A percentile compares a stretch with the other conserved stretches of the same genome.
Evolutionary conservation across 2,888 invertebrate species (phyloP).

Genomic region (Allolobophora icterica): DNA sequence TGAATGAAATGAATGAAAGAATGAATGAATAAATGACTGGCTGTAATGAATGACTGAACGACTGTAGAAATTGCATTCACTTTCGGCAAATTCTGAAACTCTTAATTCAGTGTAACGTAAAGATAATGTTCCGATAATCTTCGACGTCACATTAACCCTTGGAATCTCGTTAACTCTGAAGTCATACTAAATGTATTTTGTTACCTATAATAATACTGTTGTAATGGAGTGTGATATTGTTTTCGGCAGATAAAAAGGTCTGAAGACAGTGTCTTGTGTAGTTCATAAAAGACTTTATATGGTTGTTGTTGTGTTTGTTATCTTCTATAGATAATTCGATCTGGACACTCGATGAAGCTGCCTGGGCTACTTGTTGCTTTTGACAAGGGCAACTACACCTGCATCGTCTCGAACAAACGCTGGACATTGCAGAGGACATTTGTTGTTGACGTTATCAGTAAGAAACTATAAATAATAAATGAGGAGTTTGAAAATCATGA

Average conservation of each 20-base stretch:
- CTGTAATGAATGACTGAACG: not conserved
- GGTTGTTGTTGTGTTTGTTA: not conserved
- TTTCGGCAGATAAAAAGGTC: too few relatives aligned
- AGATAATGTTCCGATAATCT: not conserved
- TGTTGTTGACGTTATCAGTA: slow-evolving; percentile 14
- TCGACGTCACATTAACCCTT: not conserved
- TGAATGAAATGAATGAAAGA: too few relatives aligned
- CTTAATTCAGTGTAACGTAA: not conserved
- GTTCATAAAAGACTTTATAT: not conserved
- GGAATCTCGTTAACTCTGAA: not conserved
- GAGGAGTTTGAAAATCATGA: too few relatives aligned
- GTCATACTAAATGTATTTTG: too few relatives aligned
- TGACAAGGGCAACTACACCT: slow-evolving; percentile 25
- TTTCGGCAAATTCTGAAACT: not conserved
- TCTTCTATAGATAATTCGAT: not conserved
- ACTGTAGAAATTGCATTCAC: not conserved
- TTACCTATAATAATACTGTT: too few relatives aligned
- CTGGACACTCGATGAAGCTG: not conserved
- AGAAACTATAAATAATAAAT: not conserved
- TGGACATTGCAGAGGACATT: not conserved
- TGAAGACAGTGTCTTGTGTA: not conserved
- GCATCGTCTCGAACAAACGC: not conserved
- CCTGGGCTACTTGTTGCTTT: not conserved
- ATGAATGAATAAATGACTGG: not conserved
- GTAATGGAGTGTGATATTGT: too few relatives aligned